Conservation (phyloP, 30 jellyfish, hydroid and myxozoan species). For the Cassiopea xamachana region DNA sequence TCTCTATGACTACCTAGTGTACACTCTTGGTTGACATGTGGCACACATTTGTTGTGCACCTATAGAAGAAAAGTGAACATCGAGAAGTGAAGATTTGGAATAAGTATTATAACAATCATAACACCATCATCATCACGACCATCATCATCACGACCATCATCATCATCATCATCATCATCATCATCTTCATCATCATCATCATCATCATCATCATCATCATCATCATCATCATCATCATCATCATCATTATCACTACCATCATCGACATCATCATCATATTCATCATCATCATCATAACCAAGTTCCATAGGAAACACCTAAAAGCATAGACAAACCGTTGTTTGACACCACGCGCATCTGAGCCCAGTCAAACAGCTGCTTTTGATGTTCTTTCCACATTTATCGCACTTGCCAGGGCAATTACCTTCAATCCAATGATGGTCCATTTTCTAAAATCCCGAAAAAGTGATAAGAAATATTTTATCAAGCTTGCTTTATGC, state of each 20-base stretch:
- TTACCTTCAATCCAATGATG: slow-evolving; percentile 98
- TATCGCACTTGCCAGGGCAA: slow-evolving; percentile 94
- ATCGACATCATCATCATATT: background rate
- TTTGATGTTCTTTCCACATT: slow-evolving; percentile 79
- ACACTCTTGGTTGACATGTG: slow-evolving; percentile 83
- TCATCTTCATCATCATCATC: background rate
- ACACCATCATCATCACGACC: background rate
- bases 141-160: background rate
- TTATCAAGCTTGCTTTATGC: background rate
- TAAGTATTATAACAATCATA: background rate
- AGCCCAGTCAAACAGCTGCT: slow-evolving; percentile 95
- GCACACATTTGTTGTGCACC: slow-evolving; percentile 94
- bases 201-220: background rate
- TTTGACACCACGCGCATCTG: slow-evolving; percentile 95
- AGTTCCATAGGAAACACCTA: background rate
- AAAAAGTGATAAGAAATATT: background rate
- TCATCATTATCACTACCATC: background rate
- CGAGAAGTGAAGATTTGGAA: background rate
- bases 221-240: background rate
- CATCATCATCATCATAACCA: background rate
- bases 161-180: background rate
- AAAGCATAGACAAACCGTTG: slow-evolving; percentile 48
- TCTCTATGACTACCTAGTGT: slow-evolving; percentile 84
- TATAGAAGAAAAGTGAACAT: slow-evolving; percentile 17
- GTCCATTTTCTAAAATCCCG: slow-evolving; percentile 69